Percentiles rank a stretch among this genome's conserved stretches.
Conservation (phyloP, 2,888 invertebrate genomes). For the Eupeodes latifasciatus region DNA sequence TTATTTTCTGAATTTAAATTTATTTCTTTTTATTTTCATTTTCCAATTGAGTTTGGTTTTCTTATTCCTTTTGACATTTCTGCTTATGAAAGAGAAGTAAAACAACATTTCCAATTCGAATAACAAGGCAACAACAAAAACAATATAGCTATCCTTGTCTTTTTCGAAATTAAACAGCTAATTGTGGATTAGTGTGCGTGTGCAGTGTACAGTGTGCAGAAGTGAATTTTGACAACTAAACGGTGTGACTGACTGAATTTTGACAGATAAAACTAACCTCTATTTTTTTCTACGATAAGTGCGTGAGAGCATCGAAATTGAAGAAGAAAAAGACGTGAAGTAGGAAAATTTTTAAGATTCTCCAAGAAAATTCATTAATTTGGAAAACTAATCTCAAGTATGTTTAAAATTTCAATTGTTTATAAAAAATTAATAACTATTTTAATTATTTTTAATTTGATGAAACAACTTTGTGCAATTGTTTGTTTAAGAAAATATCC, state of each 20-base stretch:
- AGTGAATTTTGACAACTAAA: slow-evolving; percentile 72
- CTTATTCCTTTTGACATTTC: slow-evolving; percentile 23
- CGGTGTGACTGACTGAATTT: slow-evolving; percentile 62
- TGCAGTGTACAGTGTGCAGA: slow-evolving; percentile 55
- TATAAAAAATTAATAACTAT: neutral
- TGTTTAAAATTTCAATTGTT: neutral
- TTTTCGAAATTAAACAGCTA: slow-evolving; percentile 47
- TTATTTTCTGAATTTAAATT: neutral
- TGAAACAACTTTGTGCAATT: neutral
- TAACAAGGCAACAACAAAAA: neutral
- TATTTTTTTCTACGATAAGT: slow-evolving; percentile 71
- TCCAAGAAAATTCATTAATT: slow-evolving; percentile 71
- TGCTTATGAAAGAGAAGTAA: slow-evolving; percentile 14
- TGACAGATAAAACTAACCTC: slow-evolving; percentile 72
- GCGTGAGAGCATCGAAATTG: slow-evolving; percentile 62
- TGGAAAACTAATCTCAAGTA: slow-evolving; percentile 34
- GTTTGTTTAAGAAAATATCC: slow-evolving; percentile 7
- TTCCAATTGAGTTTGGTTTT: slow-evolving; percentile 7
- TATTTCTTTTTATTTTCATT: neutral
- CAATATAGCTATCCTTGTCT: slow-evolving; percentile 40
- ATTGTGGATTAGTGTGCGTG: slow-evolving; percentile 77
- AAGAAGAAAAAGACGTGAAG: slow-evolving; percentile 68
- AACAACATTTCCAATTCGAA: slow-evolving; percentile 34
- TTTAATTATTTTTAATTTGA: neutral
- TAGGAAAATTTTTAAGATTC: slow-evolving; percentile 30